Evolutionary conservation across 2,113 vertebrate species (phyloP), one percentile per base, ranked within the genome.

Genomic region (Zosterops hypoxanthus): DNA sequence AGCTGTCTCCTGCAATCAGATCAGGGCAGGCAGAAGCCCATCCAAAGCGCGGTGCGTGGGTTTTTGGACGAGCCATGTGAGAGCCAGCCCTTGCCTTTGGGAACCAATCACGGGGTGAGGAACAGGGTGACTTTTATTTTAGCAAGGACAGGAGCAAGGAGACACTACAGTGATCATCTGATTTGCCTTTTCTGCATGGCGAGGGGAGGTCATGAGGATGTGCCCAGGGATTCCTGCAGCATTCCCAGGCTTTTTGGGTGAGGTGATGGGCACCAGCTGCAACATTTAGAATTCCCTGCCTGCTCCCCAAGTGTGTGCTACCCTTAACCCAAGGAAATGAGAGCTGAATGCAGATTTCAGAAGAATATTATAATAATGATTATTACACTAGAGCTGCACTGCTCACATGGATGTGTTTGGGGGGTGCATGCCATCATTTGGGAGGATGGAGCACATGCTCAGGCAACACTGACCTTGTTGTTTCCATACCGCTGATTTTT

Each of bases 1-100:
- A 0, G 39, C 88, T 95, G 92, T 95, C 94, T 94, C 42, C 72
- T 94, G 56, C n/a, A 31, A 92, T 97, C 83, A 95, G 56, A 86
- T 96, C 91, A 96, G 64, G 64, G 50, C 36, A 57, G 92, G 57
- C 52, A 82, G n/a, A 90, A 86, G 21, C 86, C 79, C 4, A n/a
- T 90, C 75, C 75, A 34, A 53, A 18, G 8, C 22, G 55, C 0
- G 0, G 39, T 50, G 36, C 47, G 20, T 41, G 68, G 68, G 42
- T 29, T 94, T 97, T 81, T 66, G 34, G 47, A 63, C 68, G 79
- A 83, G 55, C 76, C 86, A 70, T 26, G 88, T 94, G 92, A 97
- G 66, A 88, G 64, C 49, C 18, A 36, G 68, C 39, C 39, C 47
- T 94, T 88, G 92, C 92, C 92, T 86, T 94, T 2, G 1, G 92